Conservation (phyloP, 2,888 invertebrate species). For the Choreutis nemorana region DNA sequence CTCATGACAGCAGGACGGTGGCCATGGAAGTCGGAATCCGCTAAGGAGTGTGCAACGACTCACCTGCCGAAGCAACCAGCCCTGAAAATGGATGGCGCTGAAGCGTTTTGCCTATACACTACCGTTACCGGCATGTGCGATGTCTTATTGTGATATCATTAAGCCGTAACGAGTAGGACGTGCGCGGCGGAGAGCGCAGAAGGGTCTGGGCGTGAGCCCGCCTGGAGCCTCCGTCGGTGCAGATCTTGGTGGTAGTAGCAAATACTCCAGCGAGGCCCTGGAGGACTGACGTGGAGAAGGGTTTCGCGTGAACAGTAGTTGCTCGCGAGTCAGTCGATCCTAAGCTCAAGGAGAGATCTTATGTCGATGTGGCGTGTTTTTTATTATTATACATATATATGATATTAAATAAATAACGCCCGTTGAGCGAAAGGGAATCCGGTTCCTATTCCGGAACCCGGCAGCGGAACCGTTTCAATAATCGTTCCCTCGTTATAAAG, state of each 20-base stretch:
- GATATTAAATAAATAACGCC: constrained; percentile 25
- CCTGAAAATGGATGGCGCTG: constrained; percentile 74
- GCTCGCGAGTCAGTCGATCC: constrained; percentile 66
- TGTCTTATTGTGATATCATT: constrained; percentile 21
- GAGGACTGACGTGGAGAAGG: constrained; percentile 69
- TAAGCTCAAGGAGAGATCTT: constrained; percentile 63
- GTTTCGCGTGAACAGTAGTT: constrained; percentile 58
- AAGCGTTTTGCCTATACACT: constrained; percentile 60
- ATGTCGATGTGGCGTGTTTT: constrained; percentile 39
- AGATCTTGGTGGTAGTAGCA: constrained; percentile 77
- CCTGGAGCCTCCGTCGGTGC: constrained; percentile 61
- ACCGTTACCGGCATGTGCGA: constrained; percentile 40
- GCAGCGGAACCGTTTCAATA: constrained; percentile 59
- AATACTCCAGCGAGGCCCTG: constrained; percentile 71
- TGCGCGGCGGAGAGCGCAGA: constrained; percentile 58
- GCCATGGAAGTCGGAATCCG: constrained; percentile 79
- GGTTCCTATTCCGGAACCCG: constrained; percentile 68
- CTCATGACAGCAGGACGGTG: constrained; percentile 75
- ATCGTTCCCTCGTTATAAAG: too few relatives aligned
- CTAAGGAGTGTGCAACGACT: constrained; percentile 66
- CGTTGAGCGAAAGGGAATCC: constrained; percentile 63
- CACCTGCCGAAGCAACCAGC: constrained; percentile 71
- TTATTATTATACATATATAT: too few relatives aligned
- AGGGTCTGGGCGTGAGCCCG: constrained; percentile 62
- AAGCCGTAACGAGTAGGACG: constrained; percentile 70